Evolutionary conservation across 2,113 vertebrate species (phyloP).

Genomic region (Synodontis membranacea): DNA sequence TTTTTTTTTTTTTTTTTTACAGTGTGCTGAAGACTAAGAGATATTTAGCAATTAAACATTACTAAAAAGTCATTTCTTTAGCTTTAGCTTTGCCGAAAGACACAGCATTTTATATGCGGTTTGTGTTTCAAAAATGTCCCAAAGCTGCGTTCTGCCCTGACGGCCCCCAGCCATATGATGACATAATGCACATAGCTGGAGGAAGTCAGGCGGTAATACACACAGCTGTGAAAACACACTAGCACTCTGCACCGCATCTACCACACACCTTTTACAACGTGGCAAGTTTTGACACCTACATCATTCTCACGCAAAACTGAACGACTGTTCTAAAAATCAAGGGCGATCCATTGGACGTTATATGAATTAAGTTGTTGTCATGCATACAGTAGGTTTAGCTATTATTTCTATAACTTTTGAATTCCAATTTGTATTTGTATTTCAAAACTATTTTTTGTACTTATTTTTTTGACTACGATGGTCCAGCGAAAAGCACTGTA

Average conservation of each 20-base stretch:
- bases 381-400: not conserved
- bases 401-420: not conserved
- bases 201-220: conserved; percentile 32
- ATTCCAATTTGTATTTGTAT: not conserved
- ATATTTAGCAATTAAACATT: not conserved
- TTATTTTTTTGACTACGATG: not conserved
- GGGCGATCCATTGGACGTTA: not conserved
- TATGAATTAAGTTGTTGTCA: not conserved
- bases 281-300: not conserved
- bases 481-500: not conserved
- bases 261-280: not conserved
- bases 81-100: not conserved
- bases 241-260: not conserved
- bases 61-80: not conserved
- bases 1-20: too few species aligned
- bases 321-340: not conserved
- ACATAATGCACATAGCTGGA: conserved; percentile 43
- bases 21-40: too few species aligned
- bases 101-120: conserved; percentile 8
- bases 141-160: conserved; percentile 10
- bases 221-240: conserved; percentile 47
- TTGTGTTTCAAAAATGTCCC: conserved; percentile 31
- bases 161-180: conserved; percentile 15
- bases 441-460: not conserved
- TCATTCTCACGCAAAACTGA: not conserved